These are phyloP conservation scores for Ennomos erosarius DNA, from an alignment of 2,888 invertebrate species.

Conservation along the genomic window DNA sequence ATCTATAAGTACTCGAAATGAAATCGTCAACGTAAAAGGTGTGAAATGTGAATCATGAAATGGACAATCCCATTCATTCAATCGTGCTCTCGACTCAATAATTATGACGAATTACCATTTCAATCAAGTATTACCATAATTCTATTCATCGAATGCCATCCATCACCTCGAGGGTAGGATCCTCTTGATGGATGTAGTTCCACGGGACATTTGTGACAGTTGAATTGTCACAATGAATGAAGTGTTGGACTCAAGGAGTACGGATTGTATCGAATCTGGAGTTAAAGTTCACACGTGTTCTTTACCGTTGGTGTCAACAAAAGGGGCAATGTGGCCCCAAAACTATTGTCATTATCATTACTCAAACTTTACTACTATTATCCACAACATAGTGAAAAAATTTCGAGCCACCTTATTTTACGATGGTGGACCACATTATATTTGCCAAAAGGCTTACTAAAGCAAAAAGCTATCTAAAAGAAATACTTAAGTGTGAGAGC, in stretches of 20 bases:
- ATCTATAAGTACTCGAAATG: constrained; percentile 30
- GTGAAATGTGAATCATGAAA: constrained; percentile 68
- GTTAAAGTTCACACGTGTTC: constrained; percentile 81
- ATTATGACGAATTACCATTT: constrained; percentile 74
- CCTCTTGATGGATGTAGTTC: constrained; percentile 64
- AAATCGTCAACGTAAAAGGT: constrained; percentile 48
- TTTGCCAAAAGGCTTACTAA: too few relatives aligned
- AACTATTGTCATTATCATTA: constrained; percentile 28
- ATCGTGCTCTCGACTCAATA: constrained; percentile 57
- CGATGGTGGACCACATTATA: too few relatives aligned
- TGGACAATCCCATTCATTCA: constrained; percentile 45
- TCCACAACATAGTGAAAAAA: too few relatives aligned
- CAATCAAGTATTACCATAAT: constrained; percentile 78
- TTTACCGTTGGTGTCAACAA: constrained; percentile 63
- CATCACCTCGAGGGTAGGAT: constrained; percentile 63
- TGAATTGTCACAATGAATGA: constrained; percentile 70
- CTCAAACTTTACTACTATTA: too few relatives aligned
- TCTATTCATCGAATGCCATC: constrained; percentile 72
- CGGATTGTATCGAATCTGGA: constrained; percentile 57
- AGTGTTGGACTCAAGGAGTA: constrained; percentile 53
- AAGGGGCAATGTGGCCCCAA: constrained; percentile 46
- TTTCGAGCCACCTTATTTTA: too few relatives aligned
- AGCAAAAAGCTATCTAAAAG: too few relatives aligned
- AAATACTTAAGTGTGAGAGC: background rate
- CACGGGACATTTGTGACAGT: constrained; percentile 78